A percentile compares a stretch with the other conserved stretches of the same genome.
phyloP scores from a whole-genome alignment of 2,888 invertebrate species.

The Cosmorhoe ocellata region DNA sequence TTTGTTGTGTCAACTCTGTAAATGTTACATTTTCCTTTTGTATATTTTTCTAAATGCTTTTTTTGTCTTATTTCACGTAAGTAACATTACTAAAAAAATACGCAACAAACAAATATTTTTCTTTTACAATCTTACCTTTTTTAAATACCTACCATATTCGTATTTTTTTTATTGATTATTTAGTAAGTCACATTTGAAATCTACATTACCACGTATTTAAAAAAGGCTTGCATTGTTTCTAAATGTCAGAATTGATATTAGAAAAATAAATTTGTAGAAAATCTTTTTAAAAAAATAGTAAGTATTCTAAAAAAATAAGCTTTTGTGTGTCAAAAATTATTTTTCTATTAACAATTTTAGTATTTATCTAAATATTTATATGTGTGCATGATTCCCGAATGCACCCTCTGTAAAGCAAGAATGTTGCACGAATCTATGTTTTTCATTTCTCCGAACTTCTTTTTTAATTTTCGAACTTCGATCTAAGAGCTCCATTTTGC shows the following conservation, averaged over 20 bases:
- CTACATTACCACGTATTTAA: slow-evolving; percentile 2
- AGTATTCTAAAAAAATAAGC: no score
- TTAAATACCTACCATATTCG: no score
- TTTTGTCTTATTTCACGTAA: neutral
- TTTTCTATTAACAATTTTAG: slow-evolving; percentile 49
- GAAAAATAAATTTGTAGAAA: slow-evolving; percentile 16
- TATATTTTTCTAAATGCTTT: neutral
- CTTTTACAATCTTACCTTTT: slow-evolving; percentile 4
- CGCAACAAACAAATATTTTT: slow-evolving; percentile 16
- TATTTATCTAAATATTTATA: slow-evolving; percentile 56
- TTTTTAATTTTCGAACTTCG: slow-evolving; percentile 55
- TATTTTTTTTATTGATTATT: no score
- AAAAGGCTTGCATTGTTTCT: slow-evolving; percentile 14
- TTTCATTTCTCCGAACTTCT: slow-evolving; percentile 53
- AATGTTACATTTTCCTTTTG: no score
- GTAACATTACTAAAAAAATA: neutral
- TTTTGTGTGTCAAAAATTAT: no score
- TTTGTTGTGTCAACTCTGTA: slow-evolving; percentile 27
- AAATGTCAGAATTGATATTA: slow-evolving; percentile 20
- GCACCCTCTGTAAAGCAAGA: slow-evolving; percentile 72
- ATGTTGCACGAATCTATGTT: slow-evolving; percentile 74
- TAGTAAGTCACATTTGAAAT: neutral
- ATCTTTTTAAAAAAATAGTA: no score
- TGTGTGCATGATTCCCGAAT: slow-evolving; percentile 79
- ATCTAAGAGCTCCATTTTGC: slow-evolving; percentile 66